These are phyloP conservation scores for Nematolebias whitei DNA, from an alignment of 2,113 vertebrate species.

Conservation along the genomic window DNA sequence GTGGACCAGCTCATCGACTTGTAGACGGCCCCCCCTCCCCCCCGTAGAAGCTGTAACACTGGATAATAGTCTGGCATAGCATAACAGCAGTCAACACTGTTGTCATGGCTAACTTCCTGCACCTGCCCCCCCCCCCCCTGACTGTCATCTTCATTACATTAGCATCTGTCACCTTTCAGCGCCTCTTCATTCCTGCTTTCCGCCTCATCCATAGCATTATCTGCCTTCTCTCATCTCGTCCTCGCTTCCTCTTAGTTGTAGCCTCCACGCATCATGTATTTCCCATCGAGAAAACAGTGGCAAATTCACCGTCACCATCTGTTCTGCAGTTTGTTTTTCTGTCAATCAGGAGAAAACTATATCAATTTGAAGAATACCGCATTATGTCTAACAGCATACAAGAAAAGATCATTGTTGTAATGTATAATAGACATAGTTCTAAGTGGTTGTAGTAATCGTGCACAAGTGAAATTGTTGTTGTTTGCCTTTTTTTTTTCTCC, in stretches of 20 bases:
- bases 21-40: slow-evolving; percentile 76
- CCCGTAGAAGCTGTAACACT: slow-evolving; percentile 63
- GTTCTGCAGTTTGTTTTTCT: slow-evolving; percentile 32
- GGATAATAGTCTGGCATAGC: slow-evolving; percentile 66
- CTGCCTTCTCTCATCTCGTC: slow-evolving; percentile 52
- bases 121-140: slow-evolving; percentile 10
- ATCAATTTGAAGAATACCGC: slow-evolving; percentile 53
- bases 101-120: slow-evolving; percentile 57
- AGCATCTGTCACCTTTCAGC: slow-evolving; percentile 39
- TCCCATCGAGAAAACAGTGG: slow-evolving; percentile 18
- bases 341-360: slow-evolving; percentile 47
- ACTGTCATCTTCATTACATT: slow-evolving; percentile 54
- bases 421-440: slow-evolving; percentile 72
- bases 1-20: slow-evolving; percentile 99
- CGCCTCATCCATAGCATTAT: slow-evolving; percentile 19
- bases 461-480: slow-evolving; percentile 67
- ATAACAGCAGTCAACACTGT: slow-evolving; percentile 65
- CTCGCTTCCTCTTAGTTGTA: slow-evolving; percentile 36
- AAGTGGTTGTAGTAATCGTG: slow-evolving; percentile 74
- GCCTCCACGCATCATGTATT: slow-evolving; percentile 19
- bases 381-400: slow-evolving; percentile 64
- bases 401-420: slow-evolving; percentile 69
- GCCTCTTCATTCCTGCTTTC: slow-evolving; percentile 52
- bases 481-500: slow-evolving; percentile 63
- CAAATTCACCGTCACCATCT: slow-evolving; percentile 31